Base-by-base conservation (phyloP, 92 coral and sea anemone species). In the Bergia puertoricense region DNA sequence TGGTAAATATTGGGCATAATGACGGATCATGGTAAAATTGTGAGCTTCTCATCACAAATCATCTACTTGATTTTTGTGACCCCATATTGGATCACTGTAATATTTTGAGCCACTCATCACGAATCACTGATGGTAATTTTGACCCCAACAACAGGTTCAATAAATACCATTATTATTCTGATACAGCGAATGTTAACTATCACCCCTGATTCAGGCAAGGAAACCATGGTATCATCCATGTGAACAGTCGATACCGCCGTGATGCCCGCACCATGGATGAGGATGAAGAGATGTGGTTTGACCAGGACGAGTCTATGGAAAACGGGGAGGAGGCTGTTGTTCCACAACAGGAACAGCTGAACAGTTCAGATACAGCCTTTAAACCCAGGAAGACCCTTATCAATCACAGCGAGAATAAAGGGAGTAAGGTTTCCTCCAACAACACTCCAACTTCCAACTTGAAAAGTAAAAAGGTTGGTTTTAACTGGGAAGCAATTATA, bases 231-330 rank as follows among this genome's bases (percentile, higher is more conserved):
- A 96, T 94, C 91, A 97, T 97, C 76, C 99, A 97, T 66, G 98
- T 94, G 3, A 95, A 93, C 89, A 92, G 98, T 56, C 97, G 99
- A 65, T 92, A 94, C 77, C 93, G 98, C 23, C 96, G 98, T 57
- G 99, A 97, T 85, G 98, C 96, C 67, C 98, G 99, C n/a, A 62
- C 94, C 6, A 89, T 96, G 93, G 98, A 95, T 20, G 98, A 94
- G 81, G 99, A 97, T 10, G 98, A 97, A 72, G 99, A 96, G 81
- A 86, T 88, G 14, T 97, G 99, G 99, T 97, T 97, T 88, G 96
- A 96, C 48, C 96, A 95, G 92, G 98, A 92, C 50, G 99, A 95
- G 9, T 88, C 93, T 5, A 90, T 89, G 77, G 96, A 94, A 77
- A 93, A 96, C 73, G 95, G 98, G 2, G 98, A 94, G 42, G 97